Evolutionary conservation across 2,888 invertebrate species (phyloP).

Genomic region (Odontothrips loti): DNA sequence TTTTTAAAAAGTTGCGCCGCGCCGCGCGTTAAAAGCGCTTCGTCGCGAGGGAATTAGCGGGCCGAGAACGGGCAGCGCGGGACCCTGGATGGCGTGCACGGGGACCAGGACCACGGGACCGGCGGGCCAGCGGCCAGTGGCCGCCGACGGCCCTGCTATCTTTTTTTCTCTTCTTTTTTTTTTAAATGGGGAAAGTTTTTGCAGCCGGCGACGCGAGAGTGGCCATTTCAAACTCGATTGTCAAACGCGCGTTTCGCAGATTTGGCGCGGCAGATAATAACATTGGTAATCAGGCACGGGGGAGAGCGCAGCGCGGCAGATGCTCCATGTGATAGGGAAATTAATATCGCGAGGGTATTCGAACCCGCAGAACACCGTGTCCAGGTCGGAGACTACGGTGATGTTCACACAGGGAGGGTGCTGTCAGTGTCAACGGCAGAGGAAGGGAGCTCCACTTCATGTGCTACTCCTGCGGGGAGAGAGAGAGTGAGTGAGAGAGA

Average conservation of each 20-base stretch:
- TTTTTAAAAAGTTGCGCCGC: background rate
- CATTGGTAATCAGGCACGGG: background rate
- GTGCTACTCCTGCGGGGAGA: too few species aligned
- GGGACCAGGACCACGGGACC: too few species aligned
- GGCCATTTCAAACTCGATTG: constrained; percentile 6
- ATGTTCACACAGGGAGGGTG: too few species aligned
- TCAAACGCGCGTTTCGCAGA: constrained; percentile 6
- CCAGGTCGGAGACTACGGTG: too few species aligned
- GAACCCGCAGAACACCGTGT: too few species aligned
- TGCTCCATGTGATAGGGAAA: too few species aligned
- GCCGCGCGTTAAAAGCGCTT: background rate
- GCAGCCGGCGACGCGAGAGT: background rate
- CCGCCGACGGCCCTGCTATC: background rate
- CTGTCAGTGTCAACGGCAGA: too few species aligned
- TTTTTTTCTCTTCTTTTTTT: background rate
- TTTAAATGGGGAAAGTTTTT: constrained; percentile 19
- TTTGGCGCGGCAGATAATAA: constrained; percentile 15
- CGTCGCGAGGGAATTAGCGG: background rate
- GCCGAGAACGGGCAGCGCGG: background rate
- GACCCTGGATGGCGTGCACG: background rate
- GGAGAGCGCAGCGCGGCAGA: too few species aligned
- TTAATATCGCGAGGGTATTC: too few species aligned
- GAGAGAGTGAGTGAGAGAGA: too few species aligned
- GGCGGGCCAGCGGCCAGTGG: too few species aligned
- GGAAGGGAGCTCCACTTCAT: too few species aligned